phyloP scores from a whole-genome alignment of 2,113 vertebrate species.

The Pedionomus torquatus region DNA sequence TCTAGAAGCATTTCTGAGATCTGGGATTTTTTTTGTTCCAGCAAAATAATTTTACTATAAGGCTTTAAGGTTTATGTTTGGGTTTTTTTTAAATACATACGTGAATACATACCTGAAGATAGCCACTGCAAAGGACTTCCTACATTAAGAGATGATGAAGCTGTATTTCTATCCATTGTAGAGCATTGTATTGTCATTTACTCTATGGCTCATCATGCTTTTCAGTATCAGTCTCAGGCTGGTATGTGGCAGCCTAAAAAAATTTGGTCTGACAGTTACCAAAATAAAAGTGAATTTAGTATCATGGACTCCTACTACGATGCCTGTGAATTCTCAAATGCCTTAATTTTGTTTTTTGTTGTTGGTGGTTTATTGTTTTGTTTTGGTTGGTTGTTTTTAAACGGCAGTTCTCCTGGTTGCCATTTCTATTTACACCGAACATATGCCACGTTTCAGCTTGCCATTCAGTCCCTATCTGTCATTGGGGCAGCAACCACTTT shows the following conservation, averaged over 20 bases:
- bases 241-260: not conserved
- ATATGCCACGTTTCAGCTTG: not conserved
- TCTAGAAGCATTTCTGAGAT: not conserved
- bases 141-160: not conserved
- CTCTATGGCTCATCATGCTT: not conserved
- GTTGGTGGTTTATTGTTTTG: no score
- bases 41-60: not conserved
- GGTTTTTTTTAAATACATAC: fast-evolving
- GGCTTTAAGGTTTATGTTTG: not conserved
- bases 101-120: not conserved
- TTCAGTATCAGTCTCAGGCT: not conserved
- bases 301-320: not conserved
- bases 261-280: not conserved
- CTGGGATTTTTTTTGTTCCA: not conserved
- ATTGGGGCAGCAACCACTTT: fast-evolving
- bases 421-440: fast-evolving
- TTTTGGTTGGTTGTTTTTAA: no score
- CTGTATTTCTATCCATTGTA: not conserved
- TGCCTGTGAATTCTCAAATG: not conserved
- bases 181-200: not conserved
- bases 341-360: not conserved
- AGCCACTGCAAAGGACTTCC: not conserved
- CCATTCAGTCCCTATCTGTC: not conserved
- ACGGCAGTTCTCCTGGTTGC: not conserved
- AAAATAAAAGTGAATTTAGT: not conserved